These are phyloP conservation scores for Creontiades dilutus DNA, from an alignment of 2,888 invertebrate species.

Conservation along the genomic window DNA sequence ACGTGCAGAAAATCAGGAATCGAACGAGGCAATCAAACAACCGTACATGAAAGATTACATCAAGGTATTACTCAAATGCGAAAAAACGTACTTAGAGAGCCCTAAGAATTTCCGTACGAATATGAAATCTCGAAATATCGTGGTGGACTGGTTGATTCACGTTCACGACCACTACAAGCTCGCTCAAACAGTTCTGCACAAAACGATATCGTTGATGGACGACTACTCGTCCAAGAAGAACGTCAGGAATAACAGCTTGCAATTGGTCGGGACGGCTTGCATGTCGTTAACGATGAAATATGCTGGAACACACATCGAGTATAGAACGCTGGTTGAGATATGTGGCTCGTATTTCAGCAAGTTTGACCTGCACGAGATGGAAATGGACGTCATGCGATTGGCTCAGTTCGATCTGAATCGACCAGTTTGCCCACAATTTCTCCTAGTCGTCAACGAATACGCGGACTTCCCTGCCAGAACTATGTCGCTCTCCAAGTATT, in stretches of 20 bases:
- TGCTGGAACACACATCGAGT: constrained; percentile 15
- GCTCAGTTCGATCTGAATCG: constrained; percentile 58
- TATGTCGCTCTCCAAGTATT: constrained; percentile 25
- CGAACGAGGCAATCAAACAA: constrained; percentile 4
- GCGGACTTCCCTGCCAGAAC: neutral
- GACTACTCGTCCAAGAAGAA: constrained; percentile 51
- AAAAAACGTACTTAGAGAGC: constrained; percentile 32
- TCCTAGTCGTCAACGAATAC: constrained; percentile 53
- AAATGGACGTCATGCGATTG: constrained; percentile 37
- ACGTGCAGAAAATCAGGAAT: constrained; percentile 31
- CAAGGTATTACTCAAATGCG: constrained; percentile 26
- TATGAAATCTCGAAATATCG: constrained; percentile 56
- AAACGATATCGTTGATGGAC: constrained; percentile 62
- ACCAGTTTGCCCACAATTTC: constrained; percentile 56
- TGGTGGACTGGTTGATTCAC: constrained; percentile 65
- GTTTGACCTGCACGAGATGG: constrained; percentile 40
- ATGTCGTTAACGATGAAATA: constrained; percentile 51
- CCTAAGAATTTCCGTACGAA: constrained; percentile 59
- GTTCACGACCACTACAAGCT: constrained; percentile 50
- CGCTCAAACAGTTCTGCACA: constrained; percentile 57
- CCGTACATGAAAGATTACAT: constrained; percentile 62
- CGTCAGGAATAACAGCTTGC: constrained; percentile 42
- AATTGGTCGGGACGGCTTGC: constrained; percentile 43
- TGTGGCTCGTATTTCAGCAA: constrained; percentile 60
- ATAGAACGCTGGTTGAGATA: constrained; percentile 8